These are phyloP conservation scores for Sebastes diploproa DNA, from an alignment of 2,797 vertebrate genomes.

Conservation along the genomic window DNA sequence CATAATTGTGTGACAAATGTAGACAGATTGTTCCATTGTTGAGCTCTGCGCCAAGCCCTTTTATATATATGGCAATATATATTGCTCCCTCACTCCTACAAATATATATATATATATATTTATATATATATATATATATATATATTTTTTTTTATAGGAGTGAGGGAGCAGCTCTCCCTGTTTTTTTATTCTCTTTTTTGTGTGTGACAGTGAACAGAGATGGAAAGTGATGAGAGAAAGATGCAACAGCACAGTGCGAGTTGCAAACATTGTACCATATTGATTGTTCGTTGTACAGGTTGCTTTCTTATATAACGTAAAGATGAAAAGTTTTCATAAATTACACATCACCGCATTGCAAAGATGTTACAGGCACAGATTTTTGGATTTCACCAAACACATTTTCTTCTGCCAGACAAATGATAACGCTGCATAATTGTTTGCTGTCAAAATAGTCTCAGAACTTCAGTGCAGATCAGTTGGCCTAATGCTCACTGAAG, in stretches of 20 bases:
- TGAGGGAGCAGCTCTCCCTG: constrained; percentile 30
- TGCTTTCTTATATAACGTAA: constrained; percentile 8
- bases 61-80: neutral
- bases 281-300: neutral
- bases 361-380: constrained; percentile 9
- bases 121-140: neutral
- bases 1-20: constrained; percentile 64
- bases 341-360: neutral
- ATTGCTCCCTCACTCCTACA: too few species aligned
- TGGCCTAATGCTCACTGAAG: constrained; percentile 45
- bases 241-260: constrained; percentile 44
- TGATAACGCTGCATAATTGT: constrained; percentile 53
- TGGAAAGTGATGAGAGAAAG: constrained; percentile 61
- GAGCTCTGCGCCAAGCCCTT: constrained; percentile 19
- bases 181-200: constrained; percentile 41
- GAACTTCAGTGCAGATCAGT: constrained; percentile 52
- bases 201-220: constrained; percentile 54
- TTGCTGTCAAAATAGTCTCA: constrained; percentile 60
- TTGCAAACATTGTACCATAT: constrained; percentile 44
- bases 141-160: neutral
- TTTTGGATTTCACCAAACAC: constrained; percentile 14
- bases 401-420: constrained; percentile 35
- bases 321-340: neutral
- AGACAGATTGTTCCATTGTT: constrained; percentile 60
- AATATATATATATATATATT: neutral